Conservation (phyloP, 2,888 invertebrate genomes). For the Pristionchus exspectatus region DNA sequence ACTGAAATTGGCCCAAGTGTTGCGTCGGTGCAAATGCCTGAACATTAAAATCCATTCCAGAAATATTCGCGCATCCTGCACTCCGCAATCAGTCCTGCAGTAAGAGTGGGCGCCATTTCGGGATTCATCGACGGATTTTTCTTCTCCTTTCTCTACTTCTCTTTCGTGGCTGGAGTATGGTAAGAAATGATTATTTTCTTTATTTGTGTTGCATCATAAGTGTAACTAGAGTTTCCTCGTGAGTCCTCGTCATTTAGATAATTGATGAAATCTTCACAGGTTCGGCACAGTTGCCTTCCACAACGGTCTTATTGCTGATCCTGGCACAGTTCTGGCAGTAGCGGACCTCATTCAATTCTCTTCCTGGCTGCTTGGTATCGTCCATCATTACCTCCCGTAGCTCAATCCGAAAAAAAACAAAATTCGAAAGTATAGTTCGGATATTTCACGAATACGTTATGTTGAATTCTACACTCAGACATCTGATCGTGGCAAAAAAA, state of each 20-base stretch:
- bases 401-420: too few species aligned
- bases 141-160: conserved; percentile 42
- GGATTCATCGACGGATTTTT: conserved; percentile 41
- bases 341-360: background rate
- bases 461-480: too few species aligned
- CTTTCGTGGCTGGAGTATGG: conserved; percentile 19
- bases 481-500: too few species aligned
- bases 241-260: too few species aligned
- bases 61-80: background rate
- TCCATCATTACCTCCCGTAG: background rate
- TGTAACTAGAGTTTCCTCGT: too few species aligned
- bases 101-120: background rate
- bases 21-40: too few species aligned
- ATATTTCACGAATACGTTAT: too few species aligned
- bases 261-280: background rate
- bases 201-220: too few species aligned
- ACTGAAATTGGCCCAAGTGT: too few species aligned
- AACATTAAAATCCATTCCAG: background rate
- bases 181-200: background rate
- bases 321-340: conserved; percentile 10
- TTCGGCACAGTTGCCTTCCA: conserved; percentile 37
- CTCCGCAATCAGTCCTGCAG: background rate
- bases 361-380: conserved; percentile 21
- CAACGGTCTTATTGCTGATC: background rate
- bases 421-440: too few species aligned